Evolutionary conservation across 1,140 invertebrate species (phyloP), one percentile per base, ranked within the genome.

Genomic region (Bombus consobrinus): DNA sequence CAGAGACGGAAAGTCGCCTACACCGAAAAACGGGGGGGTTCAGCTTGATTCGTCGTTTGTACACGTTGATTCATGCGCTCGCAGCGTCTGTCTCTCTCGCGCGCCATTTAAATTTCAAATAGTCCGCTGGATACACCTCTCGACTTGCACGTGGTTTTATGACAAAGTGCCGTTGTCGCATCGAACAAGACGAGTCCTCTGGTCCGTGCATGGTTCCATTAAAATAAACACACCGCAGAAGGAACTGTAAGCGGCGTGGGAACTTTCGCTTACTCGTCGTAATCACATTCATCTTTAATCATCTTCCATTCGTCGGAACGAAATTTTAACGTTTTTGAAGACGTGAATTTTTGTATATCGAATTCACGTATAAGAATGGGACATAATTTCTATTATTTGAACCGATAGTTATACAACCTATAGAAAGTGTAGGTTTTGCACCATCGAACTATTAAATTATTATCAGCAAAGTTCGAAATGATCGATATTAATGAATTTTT

Each of bases 101-200:
- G 71, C 53, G 82, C 82, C 74, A 92, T 92, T 91, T 92, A 88
- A 90, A 92, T 90, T 92, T 92, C 82, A 92, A 92, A 92, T 92
- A 77, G 81, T 64, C 85, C 86, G 62, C 76, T 74, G 57, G 84
- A 88, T 81, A 88, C 71, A 80, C 39, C 88, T 91, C 71, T 83
- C 86, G 39, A 68, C 77, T 88, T 84, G 81, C 88, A 62, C 78
- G 90, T 76, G 89, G 81, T 87, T 84, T 91, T 92, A 88, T 91
- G 89, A 92, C 89, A 87, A 92, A 92, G 88, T 90, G 85, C 81
- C 83, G 90, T 90, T 91, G 89, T 90, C 89, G 81, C 85, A 59
- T 85, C 79, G 86, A 89, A 88, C 86, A 84, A 85, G 85, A 91
- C 83, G 86, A 88, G 66, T 78, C 47, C 77, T 87, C 81, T 83